Base-by-base conservation (phyloP, 1,140 invertebrate genomes). In the Drosophila repletoides region DNA sequence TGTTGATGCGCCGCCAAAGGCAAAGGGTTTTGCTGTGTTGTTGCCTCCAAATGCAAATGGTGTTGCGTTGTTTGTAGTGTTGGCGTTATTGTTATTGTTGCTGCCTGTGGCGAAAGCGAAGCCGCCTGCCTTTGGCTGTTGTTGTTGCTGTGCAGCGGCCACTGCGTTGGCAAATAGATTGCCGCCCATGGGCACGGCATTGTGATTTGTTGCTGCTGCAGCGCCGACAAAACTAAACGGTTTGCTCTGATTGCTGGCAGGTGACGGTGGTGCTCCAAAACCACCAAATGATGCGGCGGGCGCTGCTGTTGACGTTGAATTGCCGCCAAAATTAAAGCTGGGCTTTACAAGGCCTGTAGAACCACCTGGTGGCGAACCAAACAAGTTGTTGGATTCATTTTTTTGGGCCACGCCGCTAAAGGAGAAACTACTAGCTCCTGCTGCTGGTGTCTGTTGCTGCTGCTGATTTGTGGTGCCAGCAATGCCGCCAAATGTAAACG, bases 91-190 rank as follows among this genome's bases (percentile, higher is more conserved):
- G 43, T n/a, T 15, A n/a, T 6, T 24, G 5, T 38, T 34, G 12
- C 15, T 40, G 41, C 36, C 64, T n/a, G 22, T 19, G 5, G 36
- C 34, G 15, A 83, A 83, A 4, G 66, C 21, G 2, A 81, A 81
- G 3, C 22, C 58, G 5, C 65, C 53, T 0, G 72, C 12, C 31
- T 83, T 81, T 3, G 52, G 26, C 14, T 22, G 69, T 17, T 31
- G 72, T 7, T 15, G 41, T 19, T 43, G 59, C 22, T 76, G 72
- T 7, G 40, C 43, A 1, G 74, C 65, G 7, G 64, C 34, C 14
- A 79, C 60, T 1, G 80, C 79, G 22, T 10, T 79, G 10, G 74
- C 66, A 28, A 86, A 84, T 0, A 84, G 17, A 17, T 72, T 86
- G 1, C 70, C 61, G 1, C 79, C 75, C 9, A 77, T 33, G 2